Base-by-base conservation (phyloP, 92 coral and sea anemone genomes). In the Blastomussa wellsi region DNA sequence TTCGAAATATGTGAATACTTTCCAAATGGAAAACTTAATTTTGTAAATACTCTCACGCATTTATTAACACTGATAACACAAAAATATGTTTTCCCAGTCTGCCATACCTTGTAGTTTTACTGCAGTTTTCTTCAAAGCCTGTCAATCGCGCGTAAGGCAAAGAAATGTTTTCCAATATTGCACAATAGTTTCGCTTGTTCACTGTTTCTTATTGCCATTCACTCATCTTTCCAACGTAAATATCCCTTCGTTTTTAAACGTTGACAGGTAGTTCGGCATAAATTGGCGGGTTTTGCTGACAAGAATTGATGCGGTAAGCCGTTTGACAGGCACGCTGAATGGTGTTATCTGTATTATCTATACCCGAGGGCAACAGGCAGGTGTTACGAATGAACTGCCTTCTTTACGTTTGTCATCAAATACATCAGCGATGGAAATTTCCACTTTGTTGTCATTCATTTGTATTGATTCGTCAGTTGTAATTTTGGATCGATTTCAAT, bases 311-410 rank as follows among this genome's bases (percentile, higher is more conserved):
- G 35, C 74, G 47, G 48, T 69, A 5, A 69, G 24, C 53, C 39
- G 79, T 22, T 31, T 48, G 79, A 29, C 55, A 75, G 38, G 60
- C 59, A 29, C 32, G 28, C 79, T n/a, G n/a, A 75, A 49, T 44
- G 13, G 37, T 24, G 37, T 48, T 48, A 75, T 75, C 60, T 28
- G 37, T 24, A 28, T 48, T 48, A 75, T 75, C 60, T 28, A n/a
- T 44, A 44, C 79, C 79, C 48, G 60, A 49, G 79, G 79, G 74
- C 74, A 69, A 69, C 3, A 22, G 36, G 79, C 79, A 75, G 79
- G 62, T 75, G 79, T 48, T 32, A 1, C 24, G 22, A 37, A 71
- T 60, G 74, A 69, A 69, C 74, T 28, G 33, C 13, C 73, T 68
- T 31, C 72, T 66, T 68, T 36, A 19, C 38, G 28, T 68, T 68